Percentiles rank a stretch among this genome's conserved stretches.
Evolutionary conservation across 2,888 invertebrate genomes (phyloP).

Genomic region (Nymphalis urticae): DNA sequence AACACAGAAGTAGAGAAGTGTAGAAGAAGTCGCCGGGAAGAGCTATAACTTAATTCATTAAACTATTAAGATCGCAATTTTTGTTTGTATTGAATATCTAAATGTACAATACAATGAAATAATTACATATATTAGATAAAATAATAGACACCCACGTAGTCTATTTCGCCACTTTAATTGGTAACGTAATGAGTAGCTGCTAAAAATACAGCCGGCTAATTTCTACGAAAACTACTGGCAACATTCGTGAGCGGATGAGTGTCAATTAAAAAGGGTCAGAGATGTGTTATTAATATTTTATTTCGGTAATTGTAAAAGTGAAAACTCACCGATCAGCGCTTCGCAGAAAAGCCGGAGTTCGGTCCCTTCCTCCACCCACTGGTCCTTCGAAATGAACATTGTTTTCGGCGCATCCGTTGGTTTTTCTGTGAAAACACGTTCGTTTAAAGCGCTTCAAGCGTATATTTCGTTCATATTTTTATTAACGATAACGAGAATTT

Average conservation of each 20-base stretch:
- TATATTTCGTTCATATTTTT: not conserved
- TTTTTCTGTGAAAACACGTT: constrained; percentile 78
- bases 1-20: too few relatives aligned
- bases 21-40: too few relatives aligned
- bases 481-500: constrained; percentile 39
- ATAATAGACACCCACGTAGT: not conserved
- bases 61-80: too few relatives aligned
- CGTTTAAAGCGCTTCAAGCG: not conserved
- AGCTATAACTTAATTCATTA: too few relatives aligned
- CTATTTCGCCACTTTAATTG: constrained; percentile 16
- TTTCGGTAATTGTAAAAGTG: constrained; percentile 23
- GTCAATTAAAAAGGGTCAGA: constrained; percentile 19
- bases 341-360: constrained; percentile 88
- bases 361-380: constrained; percentile 83
- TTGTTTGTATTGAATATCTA: not conserved
- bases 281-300: constrained; percentile 19
- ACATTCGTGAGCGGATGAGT: constrained; percentile 9
- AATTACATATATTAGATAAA: not conserved
- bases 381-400: constrained; percentile 85
- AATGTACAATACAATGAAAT: not conserved
- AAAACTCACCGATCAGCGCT: constrained; percentile 85
- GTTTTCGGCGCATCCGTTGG: constrained; percentile 83
- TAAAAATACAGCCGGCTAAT: constrained; percentile 27
- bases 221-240: constrained; percentile 26
- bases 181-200: constrained; percentile 16